Evolutionary conservation across 2,797 vertebrate genomes (phyloP), one percentile per base, ranked within the genome.

Genomic region (Muscicapa comitata): DNA sequence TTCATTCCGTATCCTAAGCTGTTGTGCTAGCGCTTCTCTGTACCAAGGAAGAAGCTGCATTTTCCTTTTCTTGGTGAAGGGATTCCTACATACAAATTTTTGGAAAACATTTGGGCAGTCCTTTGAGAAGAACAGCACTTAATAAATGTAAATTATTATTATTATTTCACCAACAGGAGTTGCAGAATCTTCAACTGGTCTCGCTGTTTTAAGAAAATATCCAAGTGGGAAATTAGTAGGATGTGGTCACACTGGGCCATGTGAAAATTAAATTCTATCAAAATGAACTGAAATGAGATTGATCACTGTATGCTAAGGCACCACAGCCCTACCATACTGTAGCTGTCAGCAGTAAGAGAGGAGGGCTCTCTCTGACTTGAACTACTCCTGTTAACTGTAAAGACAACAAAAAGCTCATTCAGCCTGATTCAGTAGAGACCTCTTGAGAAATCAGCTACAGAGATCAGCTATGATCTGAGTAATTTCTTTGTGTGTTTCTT

Each of bases 151-250:
- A 95, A 95, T 96, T 88, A 96, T 95, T 93, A 71, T 51, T 71
- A 86, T 74, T 89, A 89, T 95, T 96, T 95, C 77, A 91, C 82
- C 87, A 95, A 88, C 51, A 93, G 70, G 79, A 95, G 59, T 79
- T 94, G 93, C 87, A 95, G 93, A 93, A 93, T 97, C 84, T 96
- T 96, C 95, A 87, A 75, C 63, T 71, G 53, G 80, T 95, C 72
- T 92, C 86, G 93, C 72, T 89, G 72, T 90, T 96, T 95, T 68
- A 95, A 94, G 80, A 94, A 95, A 92, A 95, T 87, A 92, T 93
- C 90, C 94, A 96, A 93, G 93, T 93, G 96, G 96, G 96, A 96
- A 96, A 97, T 96, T 80, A 97, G 93, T 55, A 33, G 80, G 86
- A 89, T 85, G 84, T 83, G 88, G 84, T 90, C 93, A 89, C 95